Evolutionary conservation across 2,113 vertebrate species (phyloP).

Genomic region (Corythaeola cristata): DNA sequence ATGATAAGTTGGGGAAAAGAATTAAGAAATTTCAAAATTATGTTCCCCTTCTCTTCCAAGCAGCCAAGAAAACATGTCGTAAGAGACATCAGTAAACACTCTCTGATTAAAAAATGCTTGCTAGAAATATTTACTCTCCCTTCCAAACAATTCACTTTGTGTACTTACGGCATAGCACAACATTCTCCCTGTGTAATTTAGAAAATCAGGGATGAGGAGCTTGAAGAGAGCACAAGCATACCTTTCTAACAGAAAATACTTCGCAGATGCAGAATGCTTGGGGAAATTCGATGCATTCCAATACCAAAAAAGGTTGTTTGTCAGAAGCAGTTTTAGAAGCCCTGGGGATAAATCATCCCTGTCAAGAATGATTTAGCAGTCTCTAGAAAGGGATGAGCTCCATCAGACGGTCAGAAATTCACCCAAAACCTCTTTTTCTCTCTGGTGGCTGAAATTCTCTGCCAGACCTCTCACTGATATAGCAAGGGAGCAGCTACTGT

Average conservation of each 20-base stretch:
- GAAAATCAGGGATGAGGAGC: not conserved
- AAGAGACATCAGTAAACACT: not conserved
- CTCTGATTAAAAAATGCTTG: not conserved
- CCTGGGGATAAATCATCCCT: not conserved
- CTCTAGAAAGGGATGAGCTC: not conserved
- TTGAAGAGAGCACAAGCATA: not conserved
- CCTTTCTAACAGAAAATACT: not conserved
- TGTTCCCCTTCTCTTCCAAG: not conserved
- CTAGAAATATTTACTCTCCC: not conserved
- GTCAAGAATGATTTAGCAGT: not conserved
- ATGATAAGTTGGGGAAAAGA: not conserved
- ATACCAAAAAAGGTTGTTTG: not conserved
- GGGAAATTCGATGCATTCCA: not conserved
- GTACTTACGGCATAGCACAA: not conserved
- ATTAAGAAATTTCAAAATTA: not conserved
- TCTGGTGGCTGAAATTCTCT: not conserved
- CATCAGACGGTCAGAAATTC: not conserved
- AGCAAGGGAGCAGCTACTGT: not conserved
- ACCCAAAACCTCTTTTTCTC: not conserved
- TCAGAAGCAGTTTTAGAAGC: not conserved
- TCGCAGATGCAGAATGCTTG: not conserved
- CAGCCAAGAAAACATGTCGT: not conserved
- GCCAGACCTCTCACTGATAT: not conserved
- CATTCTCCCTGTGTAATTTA: not conserved
- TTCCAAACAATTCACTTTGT: not conserved